A percentile compares a stretch with the other conserved stretches of the same genome.
Evolutionary conservation across 2,888 invertebrate genomes (phyloP).

Genomic region (Noctua pronuba): DNA sequence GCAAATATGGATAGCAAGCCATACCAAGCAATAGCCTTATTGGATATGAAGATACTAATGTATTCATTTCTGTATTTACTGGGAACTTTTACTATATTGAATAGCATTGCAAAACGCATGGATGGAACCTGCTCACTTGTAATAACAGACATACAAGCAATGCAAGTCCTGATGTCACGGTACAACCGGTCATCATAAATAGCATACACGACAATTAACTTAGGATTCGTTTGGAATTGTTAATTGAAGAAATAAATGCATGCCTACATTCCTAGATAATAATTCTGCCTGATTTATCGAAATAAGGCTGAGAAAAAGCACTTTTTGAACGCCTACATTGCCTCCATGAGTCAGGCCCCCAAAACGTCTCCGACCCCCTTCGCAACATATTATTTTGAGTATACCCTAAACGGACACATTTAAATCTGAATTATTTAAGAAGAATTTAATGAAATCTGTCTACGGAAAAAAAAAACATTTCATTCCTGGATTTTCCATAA

Average conservation of each 20-base stretch:
- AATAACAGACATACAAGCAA: neutral
- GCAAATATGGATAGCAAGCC: neutral
- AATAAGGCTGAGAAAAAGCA: no score
- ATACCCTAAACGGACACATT: no score
- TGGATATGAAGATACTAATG: neutral
- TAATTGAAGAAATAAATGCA: neutral
- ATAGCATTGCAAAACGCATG: neutral
- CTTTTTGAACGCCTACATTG: no score
- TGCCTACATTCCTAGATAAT: no score
- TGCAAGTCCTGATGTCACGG: neutral
- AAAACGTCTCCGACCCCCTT: no score
- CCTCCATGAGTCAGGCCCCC: no score
- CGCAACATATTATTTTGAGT: no score
- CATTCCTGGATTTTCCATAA: no score
- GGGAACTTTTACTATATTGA: neutral
- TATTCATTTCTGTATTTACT: neutral
- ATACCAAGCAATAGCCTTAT: neutral
- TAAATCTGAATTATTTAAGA: no score
- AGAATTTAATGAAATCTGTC: no score
- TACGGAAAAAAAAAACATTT: no score
- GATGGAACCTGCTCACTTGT: neutral
- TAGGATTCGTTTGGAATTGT: neutral
- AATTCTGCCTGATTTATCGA: no score
- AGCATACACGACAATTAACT: neutral
- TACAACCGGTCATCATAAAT: constrained; percentile 17